Evolutionary conservation across 2,797 vertebrate genomes (phyloP).

Genomic region (Percopsis omiscomaycus): DNA sequence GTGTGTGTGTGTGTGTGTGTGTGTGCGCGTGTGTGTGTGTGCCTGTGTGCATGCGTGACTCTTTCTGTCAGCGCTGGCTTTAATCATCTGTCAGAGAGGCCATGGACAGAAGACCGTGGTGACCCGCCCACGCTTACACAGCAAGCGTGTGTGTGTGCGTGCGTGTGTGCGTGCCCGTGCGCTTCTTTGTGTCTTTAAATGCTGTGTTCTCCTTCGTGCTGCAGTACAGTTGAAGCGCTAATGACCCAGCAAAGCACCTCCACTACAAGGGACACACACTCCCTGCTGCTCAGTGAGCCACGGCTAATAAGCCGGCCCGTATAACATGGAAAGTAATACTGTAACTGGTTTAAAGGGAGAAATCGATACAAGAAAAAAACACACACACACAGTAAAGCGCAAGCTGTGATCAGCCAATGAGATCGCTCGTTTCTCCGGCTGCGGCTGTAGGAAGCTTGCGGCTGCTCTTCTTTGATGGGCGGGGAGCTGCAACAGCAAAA

Average conservation of each 20-base stretch:
- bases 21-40: slow-evolving; percentile 11
- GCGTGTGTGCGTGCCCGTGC: slow-evolving; percentile 1
- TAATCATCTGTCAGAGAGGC: slow-evolving; percentile 77
- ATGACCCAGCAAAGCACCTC: slow-evolving; percentile 67
- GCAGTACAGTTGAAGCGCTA: slow-evolving; percentile 55
- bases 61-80: slow-evolving; percentile 64
- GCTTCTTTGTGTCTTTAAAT: slow-evolving; percentile 1
- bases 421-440: slow-evolving; percentile 28
- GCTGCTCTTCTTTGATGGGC: slow-evolving; percentile 59
- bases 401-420: slow-evolving; percentile 37
- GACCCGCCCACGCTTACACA: slow-evolving; percentile 67
- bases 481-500: background rate
- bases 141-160: slow-evolving; percentile 24
- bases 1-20: background rate
- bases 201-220: slow-evolving; percentile 35
- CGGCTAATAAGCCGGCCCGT: slow-evolving; percentile 66
- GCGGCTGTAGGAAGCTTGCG: slow-evolving; percentile 45
- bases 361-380: slow-evolving; percentile 35
- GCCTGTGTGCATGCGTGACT: slow-evolving; percentile 17
- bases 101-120: slow-evolving; percentile 65
- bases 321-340: slow-evolving; percentile 46
- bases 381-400: slow-evolving; percentile 14
- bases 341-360: slow-evolving; percentile 31
- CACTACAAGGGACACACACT: slow-evolving; percentile 71
- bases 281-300: slow-evolving; percentile 57